Percentiles rank a stretch among this genome's conserved stretches.
Conservation (phyloP, 92 coral and sea anemone species). For the Virgularia gustaviana region DNA sequence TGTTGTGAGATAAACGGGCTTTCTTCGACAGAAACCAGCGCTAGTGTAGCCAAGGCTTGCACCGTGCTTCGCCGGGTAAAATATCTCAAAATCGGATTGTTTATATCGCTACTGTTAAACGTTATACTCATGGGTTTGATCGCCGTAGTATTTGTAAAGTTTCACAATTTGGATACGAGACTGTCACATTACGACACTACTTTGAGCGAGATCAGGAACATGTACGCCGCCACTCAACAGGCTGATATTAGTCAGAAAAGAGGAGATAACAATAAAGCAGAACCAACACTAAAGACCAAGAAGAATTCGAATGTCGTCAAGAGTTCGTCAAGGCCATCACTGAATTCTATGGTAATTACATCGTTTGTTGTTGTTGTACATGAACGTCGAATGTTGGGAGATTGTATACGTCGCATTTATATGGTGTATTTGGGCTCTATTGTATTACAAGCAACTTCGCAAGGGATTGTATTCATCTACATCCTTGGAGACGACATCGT, state of each 20-base stretch:
- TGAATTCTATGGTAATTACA: conserved; percentile 21
- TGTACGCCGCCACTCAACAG: too few relatives aligned
- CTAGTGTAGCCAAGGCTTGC: not conserved
- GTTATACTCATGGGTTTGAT: conserved; percentile 73
- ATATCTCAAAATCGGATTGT: conserved; percentile 20
- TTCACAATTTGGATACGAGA: conserved; percentile 64
- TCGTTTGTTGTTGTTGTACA: conserved; percentile 24
- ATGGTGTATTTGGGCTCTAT: too few relatives aligned
- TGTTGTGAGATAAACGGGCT: conserved; percentile 6
- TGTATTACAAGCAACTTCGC: too few relatives aligned
- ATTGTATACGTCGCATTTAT: not conserved
- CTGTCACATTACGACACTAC: conserved; percentile 16
- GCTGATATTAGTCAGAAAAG: too few relatives aligned
- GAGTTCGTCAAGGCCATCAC: not conserved
- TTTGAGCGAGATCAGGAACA: not conserved
- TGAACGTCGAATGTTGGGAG: conserved; percentile 20
- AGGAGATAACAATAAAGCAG: too few relatives aligned
- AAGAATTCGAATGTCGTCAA: not conserved
- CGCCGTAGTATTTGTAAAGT: conserved; percentile 74
- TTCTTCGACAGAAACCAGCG: not conserved
- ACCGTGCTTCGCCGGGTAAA: not conserved
- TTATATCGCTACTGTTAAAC: conserved; percentile 69
- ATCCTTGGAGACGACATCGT: too few relatives aligned
- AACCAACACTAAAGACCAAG: not conserved
- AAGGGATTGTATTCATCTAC: too few relatives aligned